A percentile compares a stretch with the other conserved stretches of the same genome.
phyloP scores from a whole-genome alignment of 2,113 vertebrate genomes.

The Equus przewalskii region DNA sequence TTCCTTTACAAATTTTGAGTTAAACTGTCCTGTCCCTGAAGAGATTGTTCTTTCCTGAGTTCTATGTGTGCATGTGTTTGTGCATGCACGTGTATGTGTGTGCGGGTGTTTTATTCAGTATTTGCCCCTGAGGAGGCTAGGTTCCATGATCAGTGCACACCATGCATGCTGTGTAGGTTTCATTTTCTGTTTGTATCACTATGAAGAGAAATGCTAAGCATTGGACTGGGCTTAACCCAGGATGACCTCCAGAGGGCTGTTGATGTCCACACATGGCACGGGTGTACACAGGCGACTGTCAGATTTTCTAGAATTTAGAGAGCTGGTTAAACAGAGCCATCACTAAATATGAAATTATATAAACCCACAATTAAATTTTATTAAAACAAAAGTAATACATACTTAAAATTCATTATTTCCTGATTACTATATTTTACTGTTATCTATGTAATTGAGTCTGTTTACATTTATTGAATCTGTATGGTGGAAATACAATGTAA shows the following conservation, averaged over 20 bases:
- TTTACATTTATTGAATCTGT: not conserved
- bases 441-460: not conserved
- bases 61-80: not conserved
- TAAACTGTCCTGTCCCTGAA: not conserved
- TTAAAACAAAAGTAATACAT: not conserved
- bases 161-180: not conserved
- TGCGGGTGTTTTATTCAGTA: not conserved
- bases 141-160: not conserved
- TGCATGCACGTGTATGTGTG: not conserved
- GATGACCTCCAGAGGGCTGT: rapidly evolving
- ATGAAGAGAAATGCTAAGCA: not conserved
- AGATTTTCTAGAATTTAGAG: not conserved
- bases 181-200: not conserved
- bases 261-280: not conserved
- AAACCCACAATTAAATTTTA: not conserved
- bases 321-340: not conserved
- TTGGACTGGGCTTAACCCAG: not conserved
- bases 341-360: not conserved
- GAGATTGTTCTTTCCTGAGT: not conserved
- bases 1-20: not conserved
- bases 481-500: not conserved
- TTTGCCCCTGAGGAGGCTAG: not conserved
- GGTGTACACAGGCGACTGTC: not conserved
- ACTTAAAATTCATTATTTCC: not conserved
- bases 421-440: not conserved